Evolutionary conservation across 2,797 vertebrate genomes (phyloP), one percentile per base, ranked within the genome.

Genomic region (Rhynchotus rufescens): DNA sequence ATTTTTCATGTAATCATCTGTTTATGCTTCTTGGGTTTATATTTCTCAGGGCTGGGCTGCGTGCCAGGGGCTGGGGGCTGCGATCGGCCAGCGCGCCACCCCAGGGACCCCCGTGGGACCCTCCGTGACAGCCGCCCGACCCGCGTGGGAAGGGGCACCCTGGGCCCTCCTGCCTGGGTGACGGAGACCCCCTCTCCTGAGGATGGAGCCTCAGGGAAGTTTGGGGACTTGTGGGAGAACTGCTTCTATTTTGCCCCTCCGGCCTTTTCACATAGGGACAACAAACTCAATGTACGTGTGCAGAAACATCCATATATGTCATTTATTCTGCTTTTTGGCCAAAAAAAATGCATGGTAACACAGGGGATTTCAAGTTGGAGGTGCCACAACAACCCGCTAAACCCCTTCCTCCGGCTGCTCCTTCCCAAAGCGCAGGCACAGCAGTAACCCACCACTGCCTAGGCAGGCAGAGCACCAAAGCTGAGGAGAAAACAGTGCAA

Each of bases 1-100:
- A 94, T 89, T 93, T 93, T 92, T 96, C 92, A 93, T 94, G 92
- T 78, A 93, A 96, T 96, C 95, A 96, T 96, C 93, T 94, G 96
- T 96, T 96, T 96, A 96, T 96, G 80, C 78, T 94, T 84, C 89
- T 92, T 95, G 90, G 82, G 95, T 94, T 96, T 96, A 92, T 95
- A 81, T 93, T 94, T 94, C 94, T 87, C 86, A 82, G 71, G 64
- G 79, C 94, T 68, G 92, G 96, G 96, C 95, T 92, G 71, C 2
- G 0, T 80, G 96, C 96, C 96, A 96, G 87, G 77, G 92, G 66
- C 64, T 92, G 87, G 91, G 91, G 86, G 81, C 47, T 68, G 84
- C 52, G 93, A 75, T 68, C 54, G 4, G 87, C 85, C 83, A 84
- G 68, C 61, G 28, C 56, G 30, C 68, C 7, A n/a, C 45, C 71